Evolutionary conservation across 2,113 vertebrate genomes (phyloP).

Genomic region (Syngnathus floridae): DNA sequence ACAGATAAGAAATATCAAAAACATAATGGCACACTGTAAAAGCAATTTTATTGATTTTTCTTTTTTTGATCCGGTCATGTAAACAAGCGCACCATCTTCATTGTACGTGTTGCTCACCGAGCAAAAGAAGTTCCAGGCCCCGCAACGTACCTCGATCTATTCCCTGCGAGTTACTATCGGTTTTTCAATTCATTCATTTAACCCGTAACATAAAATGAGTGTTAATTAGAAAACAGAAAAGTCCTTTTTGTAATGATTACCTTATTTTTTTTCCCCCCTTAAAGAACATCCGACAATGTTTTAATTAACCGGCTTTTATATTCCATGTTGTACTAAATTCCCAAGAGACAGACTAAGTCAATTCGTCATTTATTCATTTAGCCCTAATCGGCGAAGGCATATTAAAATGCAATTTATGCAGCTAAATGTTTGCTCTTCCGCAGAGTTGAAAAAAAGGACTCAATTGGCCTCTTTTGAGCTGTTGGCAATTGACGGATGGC

Average conservation of each 20-base stretch:
- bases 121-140: neutral
- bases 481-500: neutral
- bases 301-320: neutral
- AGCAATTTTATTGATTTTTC: too few species aligned
- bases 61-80: too few species aligned
- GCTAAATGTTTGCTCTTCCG: constrained; percentile 10
- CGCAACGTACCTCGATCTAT: neutral
- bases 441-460: neutral
- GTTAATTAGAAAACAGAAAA: neutral
- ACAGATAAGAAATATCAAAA: too few species aligned
- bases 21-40: too few species aligned
- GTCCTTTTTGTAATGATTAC: neutral
- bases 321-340: neutral
- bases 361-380: neutral
- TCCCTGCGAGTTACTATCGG: neutral
- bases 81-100: neutral
- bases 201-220: neutral
- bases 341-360: neutral
- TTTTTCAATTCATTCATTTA: neutral
- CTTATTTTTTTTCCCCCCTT: neutral
- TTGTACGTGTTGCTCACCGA: neutral
- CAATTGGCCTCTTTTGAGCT: neutral
- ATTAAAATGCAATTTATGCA: neutral
- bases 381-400: neutral
- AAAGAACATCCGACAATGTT: neutral